These are phyloP conservation scores for Hiodon tergisus DNA, from an alignment of 2,113 vertebrate genomes.

Conservation along the genomic window DNA sequence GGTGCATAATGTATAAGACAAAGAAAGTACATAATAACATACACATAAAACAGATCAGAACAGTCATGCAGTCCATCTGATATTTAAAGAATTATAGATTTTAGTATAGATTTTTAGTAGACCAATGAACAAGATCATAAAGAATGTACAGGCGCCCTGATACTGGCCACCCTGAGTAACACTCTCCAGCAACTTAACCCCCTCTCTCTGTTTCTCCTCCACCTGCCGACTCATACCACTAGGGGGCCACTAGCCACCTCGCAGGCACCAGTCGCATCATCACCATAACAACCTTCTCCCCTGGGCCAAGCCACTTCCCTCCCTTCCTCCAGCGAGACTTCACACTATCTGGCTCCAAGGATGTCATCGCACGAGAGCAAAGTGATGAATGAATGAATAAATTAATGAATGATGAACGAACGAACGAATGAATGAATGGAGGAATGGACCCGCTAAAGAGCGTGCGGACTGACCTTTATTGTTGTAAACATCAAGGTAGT, in stretches of 20 bases:
- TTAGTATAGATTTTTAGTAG: no score
- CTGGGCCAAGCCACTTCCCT: background rate
- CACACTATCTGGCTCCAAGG: background rate
- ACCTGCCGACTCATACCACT: constrained; percentile 12
- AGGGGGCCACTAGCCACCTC: constrained; percentile 3
- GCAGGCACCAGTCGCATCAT: background rate
- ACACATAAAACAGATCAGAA: no score
- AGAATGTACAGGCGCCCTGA: no score
- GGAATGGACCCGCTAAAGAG: background rate
- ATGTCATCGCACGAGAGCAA: background rate
- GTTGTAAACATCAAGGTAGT: constrained; percentile 76
- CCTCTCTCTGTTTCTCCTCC: background rate
- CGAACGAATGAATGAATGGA: background rate
- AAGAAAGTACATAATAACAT: no score
- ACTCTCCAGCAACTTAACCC: background rate
- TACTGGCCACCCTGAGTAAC: background rate
- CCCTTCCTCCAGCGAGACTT: constrained; percentile 4
- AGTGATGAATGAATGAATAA: background rate
- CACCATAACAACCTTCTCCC: constrained; percentile 16
- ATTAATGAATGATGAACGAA: background rate
- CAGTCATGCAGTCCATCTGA: no score
- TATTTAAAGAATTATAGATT: no score
- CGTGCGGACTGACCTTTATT: constrained; percentile 62
- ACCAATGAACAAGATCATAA: no score
- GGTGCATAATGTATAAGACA: no score